Conservation (phyloP, 2,888 invertebrate species). For the Chironomus tentans region DNA sequence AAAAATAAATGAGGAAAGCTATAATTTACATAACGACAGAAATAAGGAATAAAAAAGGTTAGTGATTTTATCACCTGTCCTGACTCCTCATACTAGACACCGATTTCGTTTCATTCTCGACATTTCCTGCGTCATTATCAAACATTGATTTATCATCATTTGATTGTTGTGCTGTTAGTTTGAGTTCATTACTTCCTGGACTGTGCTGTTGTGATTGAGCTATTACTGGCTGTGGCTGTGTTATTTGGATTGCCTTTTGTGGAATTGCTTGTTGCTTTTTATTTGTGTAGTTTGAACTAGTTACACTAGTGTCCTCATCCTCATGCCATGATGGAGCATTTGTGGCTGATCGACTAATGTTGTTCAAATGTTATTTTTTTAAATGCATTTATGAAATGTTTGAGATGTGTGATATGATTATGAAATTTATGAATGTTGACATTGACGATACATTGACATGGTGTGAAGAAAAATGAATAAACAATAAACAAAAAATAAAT, state of each 20-base stretch:
- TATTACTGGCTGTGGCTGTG: not conserved
- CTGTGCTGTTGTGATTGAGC: conserved; percentile 19
- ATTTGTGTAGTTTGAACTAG: conserved; percentile 32
- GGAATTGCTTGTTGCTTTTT: conserved; percentile 32
- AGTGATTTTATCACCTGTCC: conserved; percentile 10
- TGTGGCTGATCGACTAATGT: conserved; percentile 39
- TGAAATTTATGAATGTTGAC: not conserved
- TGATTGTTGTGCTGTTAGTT: conserved; percentile 19
- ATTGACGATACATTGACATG: not conserved
- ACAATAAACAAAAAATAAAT: not conserved
- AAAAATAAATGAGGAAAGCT: not conserved
- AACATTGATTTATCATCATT: conserved; percentile 24
- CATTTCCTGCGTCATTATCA: conserved; percentile 71
- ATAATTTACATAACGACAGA: not conserved
- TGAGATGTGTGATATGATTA: not conserved
- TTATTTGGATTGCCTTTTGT: conserved; percentile 3
- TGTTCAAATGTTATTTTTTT: not conserved
- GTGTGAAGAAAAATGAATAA: not conserved
- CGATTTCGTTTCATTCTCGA: conserved; percentile 86
- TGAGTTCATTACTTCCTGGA: conserved; percentile 27
- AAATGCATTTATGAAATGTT: conserved; percentile 3
- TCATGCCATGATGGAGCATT: conserved; percentile 42
- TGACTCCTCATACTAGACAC: conserved; percentile 52
- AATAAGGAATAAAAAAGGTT: not conserved
- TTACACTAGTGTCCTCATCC: conserved; percentile 36